Evolutionary conservation across 2,888 invertebrate genomes (phyloP), one percentile per base, ranked within the genome.

Genomic region (Drosophila subsilvestris): DNA sequence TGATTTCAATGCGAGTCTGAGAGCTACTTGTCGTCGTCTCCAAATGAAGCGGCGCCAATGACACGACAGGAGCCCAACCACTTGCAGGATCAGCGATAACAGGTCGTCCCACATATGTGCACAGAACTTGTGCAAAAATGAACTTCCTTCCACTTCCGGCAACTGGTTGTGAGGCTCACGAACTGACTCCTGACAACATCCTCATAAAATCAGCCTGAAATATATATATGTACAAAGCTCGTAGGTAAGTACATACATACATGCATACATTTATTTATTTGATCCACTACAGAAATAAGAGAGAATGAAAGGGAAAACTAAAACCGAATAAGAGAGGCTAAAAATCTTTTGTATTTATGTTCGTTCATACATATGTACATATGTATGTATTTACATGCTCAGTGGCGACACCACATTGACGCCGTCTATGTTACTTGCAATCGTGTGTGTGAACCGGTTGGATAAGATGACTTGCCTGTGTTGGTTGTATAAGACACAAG

Each of bases 1-100:
- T 50, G 84, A 86, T 74, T 82, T 68, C 45, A 74, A 74, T 82
- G 73, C 50, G 27, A 43, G 42, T 18, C n/a, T 49, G 49, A 58
- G 63, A 50, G 54, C 63, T 47, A 70, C 72, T 72, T 58, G 57
- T 54, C 18, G 51, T 20, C 51, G 61, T 61, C 53, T 32, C 54
- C 54, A 50, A 55, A 54, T 18, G 71, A 56, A 51, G 18, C 45
- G 55, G 32, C 55, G 72, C 29, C 62, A 50, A 61, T 56, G 71
- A 71, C 72, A 71, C 45, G 72, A 62, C 54, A 45, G 55, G 50
- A 55, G 54, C 51, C 27, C 37, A 65, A 62, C 37, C 69, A 70
- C 71, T 70, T 51, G 49, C 55, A 71, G 72, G 51, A 70, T 70
- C 73, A 63, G 56, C 47, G 70, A 70, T 70, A 70, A 27, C 65